phyloP scores from a whole-genome alignment of 2,797 vertebrate genomes.

The Psittacula echo region DNA sequence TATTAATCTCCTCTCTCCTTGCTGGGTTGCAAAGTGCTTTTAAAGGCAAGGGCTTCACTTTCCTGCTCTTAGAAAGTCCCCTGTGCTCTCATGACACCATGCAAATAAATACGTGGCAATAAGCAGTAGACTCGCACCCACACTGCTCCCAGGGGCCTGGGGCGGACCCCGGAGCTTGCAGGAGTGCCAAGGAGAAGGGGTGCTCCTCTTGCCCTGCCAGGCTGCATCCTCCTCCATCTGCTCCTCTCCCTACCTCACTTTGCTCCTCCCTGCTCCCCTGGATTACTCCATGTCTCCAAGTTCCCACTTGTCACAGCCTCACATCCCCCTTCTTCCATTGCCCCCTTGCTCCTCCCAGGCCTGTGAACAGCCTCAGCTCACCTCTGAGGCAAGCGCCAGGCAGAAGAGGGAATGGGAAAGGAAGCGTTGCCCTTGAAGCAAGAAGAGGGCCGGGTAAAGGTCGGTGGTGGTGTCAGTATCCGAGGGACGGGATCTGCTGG shows the following conservation, averaged over 20 bases:
- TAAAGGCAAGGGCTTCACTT: background rate
- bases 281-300: background rate
- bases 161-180: background rate
- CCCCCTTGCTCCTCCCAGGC: background rate
- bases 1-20: slow-evolving; percentile 43
- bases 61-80: background rate
- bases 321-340: background rate
- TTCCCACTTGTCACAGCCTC: background rate
- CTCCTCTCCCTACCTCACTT: background rate
- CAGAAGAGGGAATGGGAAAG: background rate
- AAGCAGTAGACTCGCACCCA: background rate
- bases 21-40: slow-evolving; percentile 30
- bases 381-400: background rate
- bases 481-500: background rate
- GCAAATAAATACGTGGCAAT: background rate
- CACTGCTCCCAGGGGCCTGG: background rate
- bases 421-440: background rate
- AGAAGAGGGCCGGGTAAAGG: background rate
- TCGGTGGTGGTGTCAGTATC: background rate
- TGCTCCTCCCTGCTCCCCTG: background rate
- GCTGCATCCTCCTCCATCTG: background rate
- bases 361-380: rapidly evolving
- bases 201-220: background rate
- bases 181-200: background rate
- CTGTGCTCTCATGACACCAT: background rate